Conservation (phyloP, 2,113 vertebrate genomes). For the Aptenodytes forsteri region DNA sequence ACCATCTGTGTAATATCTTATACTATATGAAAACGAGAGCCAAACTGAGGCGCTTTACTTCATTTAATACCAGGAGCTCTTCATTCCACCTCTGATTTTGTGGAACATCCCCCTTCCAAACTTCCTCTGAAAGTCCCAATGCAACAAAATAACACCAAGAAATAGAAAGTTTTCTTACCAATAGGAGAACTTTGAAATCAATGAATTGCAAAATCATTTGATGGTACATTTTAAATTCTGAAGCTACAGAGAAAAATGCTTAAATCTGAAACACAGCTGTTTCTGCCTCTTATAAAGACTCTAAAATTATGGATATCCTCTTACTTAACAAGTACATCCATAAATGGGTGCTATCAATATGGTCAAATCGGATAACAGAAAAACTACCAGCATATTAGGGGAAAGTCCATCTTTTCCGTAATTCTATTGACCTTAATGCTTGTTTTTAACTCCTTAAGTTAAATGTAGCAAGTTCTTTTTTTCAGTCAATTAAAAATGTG, state of each 20-base stretch:
- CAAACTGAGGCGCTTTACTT: conserved; percentile 55
- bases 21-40: conserved; percentile 16
- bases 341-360: background rate
- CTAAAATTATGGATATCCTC: background rate
- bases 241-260: background rate
- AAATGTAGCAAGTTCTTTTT: background rate
- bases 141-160: background rate
- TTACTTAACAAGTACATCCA: background rate
- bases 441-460: background rate
- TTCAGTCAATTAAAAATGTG: background rate
- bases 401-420: background rate
- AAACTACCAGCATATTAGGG: background rate
- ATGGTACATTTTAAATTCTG: background rate
- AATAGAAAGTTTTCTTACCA: background rate
- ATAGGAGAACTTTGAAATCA: background rate
- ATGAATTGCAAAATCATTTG: background rate
- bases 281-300: background rate
- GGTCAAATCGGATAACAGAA: background rate
- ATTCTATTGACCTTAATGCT: background rate
- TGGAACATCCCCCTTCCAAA: background rate
- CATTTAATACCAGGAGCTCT: conserved; percentile 36
- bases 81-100: conserved; percentile 48
- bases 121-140: conserved; percentile 4
- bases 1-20: conserved; percentile 70
- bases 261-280: background rate